These are phyloP conservation scores for Drosophila neocordata DNA, from an alignment of 1,140 invertebrate species.

Conservation along the genomic window DNA sequence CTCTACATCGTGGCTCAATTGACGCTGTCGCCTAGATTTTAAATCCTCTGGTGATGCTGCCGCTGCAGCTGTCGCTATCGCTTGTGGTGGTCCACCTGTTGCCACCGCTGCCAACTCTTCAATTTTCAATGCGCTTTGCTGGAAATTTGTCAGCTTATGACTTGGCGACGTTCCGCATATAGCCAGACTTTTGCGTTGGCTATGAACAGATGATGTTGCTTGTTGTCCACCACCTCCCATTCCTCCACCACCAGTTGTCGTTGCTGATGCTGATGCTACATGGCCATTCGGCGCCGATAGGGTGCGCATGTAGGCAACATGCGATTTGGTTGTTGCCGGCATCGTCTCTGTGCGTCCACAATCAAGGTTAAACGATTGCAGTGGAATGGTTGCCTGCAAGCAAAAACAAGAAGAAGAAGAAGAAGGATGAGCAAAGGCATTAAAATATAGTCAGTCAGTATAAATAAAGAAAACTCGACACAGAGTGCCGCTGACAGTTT, in stretches of 20 bases:
- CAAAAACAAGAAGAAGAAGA: conserved; percentile 20
- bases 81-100: conserved; percentile 38
- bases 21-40: conserved; percentile 75
- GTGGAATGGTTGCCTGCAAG: conserved; percentile 81
- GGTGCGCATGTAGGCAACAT: conserved; percentile 75
- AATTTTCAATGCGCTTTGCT: conserved; percentile 76
- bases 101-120: conserved; percentile 64
- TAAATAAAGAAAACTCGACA: conserved; percentile 75
- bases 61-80: too few species aligned
- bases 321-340: conserved; percentile 53
- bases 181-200: conserved; percentile 75
- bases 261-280: not conserved
- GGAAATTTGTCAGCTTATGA: conserved; percentile 82
- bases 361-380: conserved; percentile 83
- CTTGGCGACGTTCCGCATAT: conserved; percentile 39
- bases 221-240: not conserved
- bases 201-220: conserved; percentile 11
- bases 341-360: conserved; percentile 70
- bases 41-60: conserved; percentile 57
- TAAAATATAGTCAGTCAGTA: conserved; percentile 72
- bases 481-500: conserved; percentile 67
- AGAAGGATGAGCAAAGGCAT: conserved; percentile 42
- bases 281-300: conserved; percentile 72
- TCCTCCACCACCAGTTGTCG: not conserved
- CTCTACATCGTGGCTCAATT: conserved; percentile 70